phyloP scores from a whole-genome alignment of 2,797 vertebrate species.

The Taeniopygia guttata region DNA sequence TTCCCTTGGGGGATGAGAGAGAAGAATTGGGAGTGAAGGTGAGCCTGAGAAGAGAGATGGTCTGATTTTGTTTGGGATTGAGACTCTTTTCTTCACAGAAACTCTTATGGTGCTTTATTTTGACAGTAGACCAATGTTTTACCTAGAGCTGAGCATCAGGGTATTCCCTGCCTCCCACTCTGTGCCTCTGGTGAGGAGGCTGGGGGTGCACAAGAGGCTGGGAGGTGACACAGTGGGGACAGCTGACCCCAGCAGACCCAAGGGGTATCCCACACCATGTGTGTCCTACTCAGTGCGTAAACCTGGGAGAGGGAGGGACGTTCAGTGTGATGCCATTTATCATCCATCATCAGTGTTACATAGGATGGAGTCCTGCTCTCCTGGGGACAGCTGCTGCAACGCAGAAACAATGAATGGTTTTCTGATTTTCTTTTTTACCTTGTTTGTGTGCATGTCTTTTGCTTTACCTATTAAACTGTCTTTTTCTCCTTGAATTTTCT shows the following conservation, averaged over 20 bases:
- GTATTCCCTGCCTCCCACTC: background rate
- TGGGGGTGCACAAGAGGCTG: background rate
- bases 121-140: accelerated
- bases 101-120: background rate
- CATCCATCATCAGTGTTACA: background rate
- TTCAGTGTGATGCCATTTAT: background rate
- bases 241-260: background rate
- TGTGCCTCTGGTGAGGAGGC: accelerated
- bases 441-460: background rate
- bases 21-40: background rate
- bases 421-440: background rate
- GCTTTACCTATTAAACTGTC: background rate
- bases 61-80: background rate
- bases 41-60: background rate
- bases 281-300: background rate
- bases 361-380: background rate
- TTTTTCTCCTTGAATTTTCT: background rate
- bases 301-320: accelerated
- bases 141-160: background rate
- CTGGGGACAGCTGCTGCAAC: background rate
- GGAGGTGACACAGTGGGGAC: background rate
- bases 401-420: background rate
- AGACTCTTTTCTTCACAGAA: background rate
- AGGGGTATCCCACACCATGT: too few relatives aligned
- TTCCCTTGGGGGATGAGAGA: background rate